phyloP scores from a whole-genome alignment of 30 jellyfish, hydroid and myxozoan species.

The Hydractinia symbiolongicarpus region DNA sequence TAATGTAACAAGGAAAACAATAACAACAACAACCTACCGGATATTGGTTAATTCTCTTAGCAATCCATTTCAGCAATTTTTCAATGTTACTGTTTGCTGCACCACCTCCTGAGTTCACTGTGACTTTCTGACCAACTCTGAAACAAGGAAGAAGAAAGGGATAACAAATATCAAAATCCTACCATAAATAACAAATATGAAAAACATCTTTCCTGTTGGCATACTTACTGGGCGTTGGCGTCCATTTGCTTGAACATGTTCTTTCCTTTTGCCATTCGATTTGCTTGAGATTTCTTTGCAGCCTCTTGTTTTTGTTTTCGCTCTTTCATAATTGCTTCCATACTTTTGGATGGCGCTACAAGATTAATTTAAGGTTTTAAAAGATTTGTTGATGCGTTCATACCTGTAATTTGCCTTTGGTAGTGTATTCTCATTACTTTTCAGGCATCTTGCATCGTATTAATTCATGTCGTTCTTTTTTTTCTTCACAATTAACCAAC shows the following conservation, averaged over 20 bases:
- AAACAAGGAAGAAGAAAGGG: background rate
- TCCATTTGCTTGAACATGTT: constrained; percentile 81
- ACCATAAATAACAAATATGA: too few species aligned
- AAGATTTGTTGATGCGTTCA: too few species aligned
- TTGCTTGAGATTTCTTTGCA: constrained; percentile 40
- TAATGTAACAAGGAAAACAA: too few species aligned
- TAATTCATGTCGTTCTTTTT: too few species aligned
- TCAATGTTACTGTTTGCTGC: constrained; percentile 64
- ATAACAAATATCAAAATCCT: background rate
- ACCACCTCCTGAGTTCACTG: constrained; percentile 15
- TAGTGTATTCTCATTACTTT: too few species aligned
- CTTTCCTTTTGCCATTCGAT: constrained; percentile 48
- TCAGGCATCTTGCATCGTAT: too few species aligned
- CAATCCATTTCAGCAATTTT: constrained; percentile 69
- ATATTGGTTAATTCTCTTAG: constrained; percentile 46
- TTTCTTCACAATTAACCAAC: too few species aligned
- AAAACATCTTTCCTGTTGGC: too few species aligned
- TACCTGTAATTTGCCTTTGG: too few species aligned
- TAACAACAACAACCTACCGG: constrained; percentile 47
- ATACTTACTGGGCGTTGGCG: constrained; percentile 57
- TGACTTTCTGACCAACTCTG: background rate
- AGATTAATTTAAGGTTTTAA: too few species aligned
- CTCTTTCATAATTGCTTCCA: constrained; percentile 72
- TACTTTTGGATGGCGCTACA: constrained; percentile 24
- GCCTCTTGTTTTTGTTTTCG: constrained; percentile 39